phyloP scores from a whole-genome alignment of 30 jellyfish, hydroid and myxozoan genomes.

The Haliclystus octoradiatus region DNA sequence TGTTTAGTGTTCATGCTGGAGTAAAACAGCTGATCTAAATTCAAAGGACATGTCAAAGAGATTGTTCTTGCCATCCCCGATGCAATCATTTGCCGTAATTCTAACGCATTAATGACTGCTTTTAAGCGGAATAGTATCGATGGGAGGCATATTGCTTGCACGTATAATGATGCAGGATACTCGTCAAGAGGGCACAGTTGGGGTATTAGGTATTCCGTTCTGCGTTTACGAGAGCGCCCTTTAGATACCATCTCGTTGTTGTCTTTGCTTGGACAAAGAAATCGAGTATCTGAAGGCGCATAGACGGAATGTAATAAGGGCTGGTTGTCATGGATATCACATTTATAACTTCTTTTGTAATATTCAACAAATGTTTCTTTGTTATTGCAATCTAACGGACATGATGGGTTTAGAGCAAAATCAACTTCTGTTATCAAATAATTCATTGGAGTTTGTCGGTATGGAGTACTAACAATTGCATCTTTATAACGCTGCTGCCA shows the following conservation, averaged over 20 bases:
- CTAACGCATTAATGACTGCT: constrained; percentile 36
- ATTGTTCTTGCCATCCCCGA: background rate
- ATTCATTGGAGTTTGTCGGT: no score
- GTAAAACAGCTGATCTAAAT: no score
- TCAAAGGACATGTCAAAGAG: no score
- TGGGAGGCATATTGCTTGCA: constrained; percentile 51
- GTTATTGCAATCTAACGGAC: constrained; percentile 10
- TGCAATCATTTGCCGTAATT: constrained; percentile 8
- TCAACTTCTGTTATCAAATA: no score
- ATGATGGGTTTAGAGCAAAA: no score
- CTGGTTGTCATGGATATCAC: constrained; percentile 9
- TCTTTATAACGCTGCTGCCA: no score
- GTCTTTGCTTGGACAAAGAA: no score
- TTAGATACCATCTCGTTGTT: no score
- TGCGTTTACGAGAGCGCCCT: no score
- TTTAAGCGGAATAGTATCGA: constrained; percentile 36
- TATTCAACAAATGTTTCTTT: constrained; percentile 43
- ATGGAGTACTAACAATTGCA: no score
- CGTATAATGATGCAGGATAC: constrained; percentile 59
- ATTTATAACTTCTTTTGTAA: constrained; percentile 32
- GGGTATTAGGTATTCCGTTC: constrained; percentile 23
- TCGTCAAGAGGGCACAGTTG: constrained; percentile 39
- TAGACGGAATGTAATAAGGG: constrained; percentile 39
- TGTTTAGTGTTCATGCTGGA: no score
- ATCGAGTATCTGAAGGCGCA: constrained; percentile 5